A percentile compares a stretch with the other conserved stretches of the same genome.
Conservation (phyloP, 1,140 invertebrate species). For the Branchinecta lindahli region DNA sequence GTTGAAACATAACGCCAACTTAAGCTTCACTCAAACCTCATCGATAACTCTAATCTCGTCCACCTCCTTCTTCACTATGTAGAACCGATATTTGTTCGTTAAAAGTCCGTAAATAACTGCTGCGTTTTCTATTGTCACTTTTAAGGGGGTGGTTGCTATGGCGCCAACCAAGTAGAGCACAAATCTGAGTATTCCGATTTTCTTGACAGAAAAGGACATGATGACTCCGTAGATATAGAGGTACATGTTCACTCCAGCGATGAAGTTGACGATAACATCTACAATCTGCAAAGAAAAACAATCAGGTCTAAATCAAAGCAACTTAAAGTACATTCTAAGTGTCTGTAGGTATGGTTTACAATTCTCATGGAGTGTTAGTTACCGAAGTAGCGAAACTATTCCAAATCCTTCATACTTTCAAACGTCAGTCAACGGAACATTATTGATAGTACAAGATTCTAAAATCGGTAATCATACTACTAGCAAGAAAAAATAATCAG, state of each 20-base stretch:
- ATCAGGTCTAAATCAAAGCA: no score
- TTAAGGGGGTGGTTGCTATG: conserved; percentile 74
- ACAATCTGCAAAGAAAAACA: conserved; percentile 35
- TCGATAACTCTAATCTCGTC: neutral
- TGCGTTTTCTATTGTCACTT: conserved; percentile 81
- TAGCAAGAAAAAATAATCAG: no score
- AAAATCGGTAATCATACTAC: no score
- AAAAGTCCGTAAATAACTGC: conserved; percentile 83
- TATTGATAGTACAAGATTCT: no score
- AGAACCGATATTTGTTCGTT: conserved; percentile 86
- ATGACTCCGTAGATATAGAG: conserved; percentile 93
- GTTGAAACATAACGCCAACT: no score
- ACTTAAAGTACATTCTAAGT: no score
- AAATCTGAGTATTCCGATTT: conserved; percentile 64
- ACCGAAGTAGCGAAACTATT: no score
- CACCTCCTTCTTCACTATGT: conserved; percentile 83
- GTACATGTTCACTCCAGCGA: conserved; percentile 77
- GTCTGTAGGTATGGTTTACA: no score
- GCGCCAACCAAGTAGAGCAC: conserved; percentile 63
- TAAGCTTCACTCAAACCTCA: neutral
- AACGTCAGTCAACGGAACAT: no score
- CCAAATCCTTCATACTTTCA: no score
- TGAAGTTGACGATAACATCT: conserved; percentile 72
- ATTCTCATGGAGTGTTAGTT: no score
- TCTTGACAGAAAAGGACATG: conserved; percentile 78